Evolutionary conservation across 2,797 vertebrate species (phyloP), one percentile per base, ranked within the genome.

Genomic region (Sebastes cheni): DNA sequence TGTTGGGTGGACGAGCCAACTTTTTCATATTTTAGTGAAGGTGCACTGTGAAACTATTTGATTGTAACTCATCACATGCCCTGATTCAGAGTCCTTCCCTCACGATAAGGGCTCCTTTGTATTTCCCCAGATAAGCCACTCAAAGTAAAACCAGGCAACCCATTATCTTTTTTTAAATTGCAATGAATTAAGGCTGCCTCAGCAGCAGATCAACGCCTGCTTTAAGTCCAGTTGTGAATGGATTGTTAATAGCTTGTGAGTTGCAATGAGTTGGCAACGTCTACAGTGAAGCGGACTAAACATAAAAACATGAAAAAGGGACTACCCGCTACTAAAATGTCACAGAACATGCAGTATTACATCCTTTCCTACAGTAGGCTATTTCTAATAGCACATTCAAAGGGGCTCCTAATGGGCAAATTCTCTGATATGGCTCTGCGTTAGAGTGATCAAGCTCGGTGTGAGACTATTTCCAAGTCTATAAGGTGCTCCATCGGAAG

Each of bases 21-120:
- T 69, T 75, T 75, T 72, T n/a, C 30, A 18, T 66, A 36, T 72
- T 76, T 50, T 70, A 77, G 76, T 71, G 77, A 95, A 94, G 93
- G 93, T 94, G 94, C 94, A 88, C 81, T 89, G 91, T 91, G 88
- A 93, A 93, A 91, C 78, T 82, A 67, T 92, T 92, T 92, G 94
- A 94, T 95, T 95, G 93, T 93, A 93, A 93, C 90, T 92, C 90
- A 92, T 94, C 93, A 92, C 87, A 88, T 90, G 93, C 90, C 94
- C 93, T 90, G 91, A 95, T 91, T 89, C 90, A 85, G 81, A 93
- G 91, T 89, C 91, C 91, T 85, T 85, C 78, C 82, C 82, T 92
- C 80, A n/a, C 65, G 75, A 84, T 34, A 25, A 76, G 85, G 90
- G 87, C 90, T 92, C 87, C 79, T 89, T 81, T 86, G 73, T 88